Base-by-base conservation (phyloP, 2,113 vertebrate species). In the Pachypanchax playfairii region DNA sequence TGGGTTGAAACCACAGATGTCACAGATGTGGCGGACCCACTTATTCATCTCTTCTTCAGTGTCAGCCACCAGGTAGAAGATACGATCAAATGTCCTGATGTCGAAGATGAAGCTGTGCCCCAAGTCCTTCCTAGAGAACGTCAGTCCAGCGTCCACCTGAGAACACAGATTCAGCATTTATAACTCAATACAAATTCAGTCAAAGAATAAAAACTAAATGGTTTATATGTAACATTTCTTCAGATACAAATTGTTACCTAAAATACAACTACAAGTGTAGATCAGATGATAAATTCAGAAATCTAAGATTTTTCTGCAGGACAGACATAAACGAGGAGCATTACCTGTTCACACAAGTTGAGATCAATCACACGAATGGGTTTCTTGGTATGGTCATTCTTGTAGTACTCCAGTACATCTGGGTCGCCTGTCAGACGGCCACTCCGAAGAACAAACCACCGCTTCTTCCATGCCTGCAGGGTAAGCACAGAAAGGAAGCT, bases 1-100 rank as follows among this genome's bases (percentile, higher is more conserved):
- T 85, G 97, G 96, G 85, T 99, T 99, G 79, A 99, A 99, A 80
- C 97, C 97, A 88, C 97, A 99, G 88, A 99, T 98, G 87, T 99
- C 97, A 57, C 97, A 99, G 89, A 99, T 98, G 85, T 93, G 95
- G 75, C 96, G 95, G 65, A 99, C 97, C 97, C 97, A 99, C 95
- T 98, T 99, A 90, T 99, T 99, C 97, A 99, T 99, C 78, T 99
- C 97, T 77, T 98, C 95, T 81, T 99, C 97, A 0, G 95, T 97
- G 90, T 99, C 97, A 22, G 97, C 97, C 75, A 99, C 97, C 88
- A 99, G 87, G 90, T 98, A 99, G 91, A 99, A 99, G 80, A 97
- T 90, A 42, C 97, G 93, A 88, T 99, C 97, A 53, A 98, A 94
- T 74, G 97, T 99, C 92, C 96, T 98, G 89, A 99, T 98, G 85